phyloP scores from a whole-genome alignment of 2,888 invertebrate species.

The Cactoblastis cactorum region DNA sequence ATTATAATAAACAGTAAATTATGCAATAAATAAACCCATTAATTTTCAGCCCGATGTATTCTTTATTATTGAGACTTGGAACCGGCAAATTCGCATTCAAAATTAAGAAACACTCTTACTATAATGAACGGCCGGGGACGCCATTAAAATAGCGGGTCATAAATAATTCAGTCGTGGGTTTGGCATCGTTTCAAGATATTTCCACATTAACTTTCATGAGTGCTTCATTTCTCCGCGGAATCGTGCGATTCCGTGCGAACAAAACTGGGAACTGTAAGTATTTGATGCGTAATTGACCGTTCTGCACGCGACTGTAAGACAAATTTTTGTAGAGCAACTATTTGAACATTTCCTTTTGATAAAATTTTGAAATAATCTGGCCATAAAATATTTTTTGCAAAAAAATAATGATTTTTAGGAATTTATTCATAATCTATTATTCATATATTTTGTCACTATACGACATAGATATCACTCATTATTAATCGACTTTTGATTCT shows the following conservation, averaged over 20 bases:
- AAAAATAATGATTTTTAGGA: no score
- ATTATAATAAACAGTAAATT: not conserved
- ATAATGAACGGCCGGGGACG: conserved; percentile 69
- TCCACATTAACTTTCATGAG: conserved; percentile 79
- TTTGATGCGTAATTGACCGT: conserved; percentile 45
- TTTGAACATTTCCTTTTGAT: conserved; percentile 19
- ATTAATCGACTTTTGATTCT: no score
- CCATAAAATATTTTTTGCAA: not conserved
- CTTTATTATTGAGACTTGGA: conserved; percentile 43
- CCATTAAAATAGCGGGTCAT: conserved; percentile 75
- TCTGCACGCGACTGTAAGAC: conserved; percentile 25
- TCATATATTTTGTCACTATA: no score
- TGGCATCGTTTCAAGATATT: conserved; percentile 78
- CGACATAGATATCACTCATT: no score
- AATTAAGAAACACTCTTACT: conserved; percentile 70
- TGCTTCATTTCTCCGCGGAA: conserved; percentile 69
- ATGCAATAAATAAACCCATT: conserved; percentile 2
- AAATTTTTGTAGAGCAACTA: conserved; percentile 13
- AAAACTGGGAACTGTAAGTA: conserved; percentile 25
- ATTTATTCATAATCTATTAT: no score
- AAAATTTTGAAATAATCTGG: not conserved
- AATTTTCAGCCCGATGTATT: conserved; percentile 5
- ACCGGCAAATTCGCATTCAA: conserved; percentile 52
- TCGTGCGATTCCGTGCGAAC: conserved; percentile 41
- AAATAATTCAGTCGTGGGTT: conserved; percentile 75